These are phyloP conservation scores for Saccopteryx bilineata DNA, from an alignment of 2,113 vertebrate species.

Conservation along the genomic window DNA sequence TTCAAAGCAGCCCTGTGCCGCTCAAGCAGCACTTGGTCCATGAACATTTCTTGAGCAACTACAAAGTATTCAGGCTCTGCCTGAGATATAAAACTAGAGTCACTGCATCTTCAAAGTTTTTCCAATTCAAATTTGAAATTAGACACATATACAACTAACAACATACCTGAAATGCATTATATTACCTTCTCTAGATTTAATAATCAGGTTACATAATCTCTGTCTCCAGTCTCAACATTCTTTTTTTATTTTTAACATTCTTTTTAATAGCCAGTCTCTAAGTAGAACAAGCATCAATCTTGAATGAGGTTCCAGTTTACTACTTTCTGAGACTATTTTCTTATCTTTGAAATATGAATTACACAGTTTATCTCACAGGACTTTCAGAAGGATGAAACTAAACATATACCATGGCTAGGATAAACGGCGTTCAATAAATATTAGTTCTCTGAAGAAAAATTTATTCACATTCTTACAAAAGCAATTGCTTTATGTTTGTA, in stretches of 20 bases:
- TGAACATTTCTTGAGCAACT: not conserved
- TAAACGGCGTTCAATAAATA: slow-evolving; percentile 49
- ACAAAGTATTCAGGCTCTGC: not conserved
- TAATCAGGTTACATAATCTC: not conserved
- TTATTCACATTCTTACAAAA: not conserved
- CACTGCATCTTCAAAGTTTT: not conserved
- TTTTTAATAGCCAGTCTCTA: not conserved
- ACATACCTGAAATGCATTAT: not conserved
- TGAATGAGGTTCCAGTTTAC: not conserved
- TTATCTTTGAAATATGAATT: slow-evolving; percentile 60
- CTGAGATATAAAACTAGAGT: not conserved
- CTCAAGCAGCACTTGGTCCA: not conserved
- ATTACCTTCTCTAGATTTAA: not conserved
- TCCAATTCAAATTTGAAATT: slow-evolving; percentile 27
- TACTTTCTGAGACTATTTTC: not conserved
- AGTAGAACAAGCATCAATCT: not conserved
- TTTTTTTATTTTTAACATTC: not conserved
- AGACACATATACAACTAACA: not conserved
- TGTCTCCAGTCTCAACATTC: not conserved
- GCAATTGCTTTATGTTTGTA: not conserved
- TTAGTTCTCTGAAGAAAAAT: slow-evolving; percentile 1
- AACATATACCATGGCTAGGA: not conserved
- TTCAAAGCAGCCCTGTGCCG: not conserved
- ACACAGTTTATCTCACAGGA: not conserved
- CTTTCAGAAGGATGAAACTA: slow-evolving; percentile 18